Base-by-base conservation (phyloP, 2,888 invertebrate genomes). In the Calameuta pallipes region DNA sequence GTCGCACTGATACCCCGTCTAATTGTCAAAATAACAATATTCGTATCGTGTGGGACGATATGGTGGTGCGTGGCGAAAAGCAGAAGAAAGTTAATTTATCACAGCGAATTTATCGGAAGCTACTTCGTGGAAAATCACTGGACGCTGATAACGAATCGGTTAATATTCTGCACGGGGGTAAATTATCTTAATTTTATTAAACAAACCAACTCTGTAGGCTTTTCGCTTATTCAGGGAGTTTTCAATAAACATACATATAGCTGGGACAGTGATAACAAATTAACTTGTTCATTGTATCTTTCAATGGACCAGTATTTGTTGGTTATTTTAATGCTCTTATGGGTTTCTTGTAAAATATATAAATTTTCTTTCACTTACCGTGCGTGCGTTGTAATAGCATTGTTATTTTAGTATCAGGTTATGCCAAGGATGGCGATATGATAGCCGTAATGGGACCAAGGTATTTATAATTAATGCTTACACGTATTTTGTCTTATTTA, bases 401-500 rank as follows among this genome's bases (percentile, higher is more conserved):
- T 15, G 76, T 79, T n/a, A 79, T 87, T 85, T 71, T 82, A 91
- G 91, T 89, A 31, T 89, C 89, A 73, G 92, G 91, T 30, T 85
- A 88, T 30, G 90, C 88, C 41, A 87, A 86, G 75, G 84, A 89
- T 73, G 90, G 91, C 41, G 86, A 84, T 69, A 84, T 91, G 75
- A 84, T 91, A 75, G 92, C 90, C 6, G 87, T 92, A 77, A 89
- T 91, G 87, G 91, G 92, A n/a, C 90, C 91, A 56, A 92, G 91
- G 92, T 92, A 87, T 81, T 79, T 73, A 70, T 69, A 33, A 70
- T 30, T 13, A 70, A 0, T 33, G 12, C 11, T 33, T 33, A 13
- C 30, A 1, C 11, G 6, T 23, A 33, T 11, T 13, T 70, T 12
- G 1, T 70, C 1, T 30, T 2, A 70, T 70, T 70, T 30, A 70